phyloP scores from a whole-genome alignment of 1,140 invertebrate species.

The Ectropis grisescens region DNA sequence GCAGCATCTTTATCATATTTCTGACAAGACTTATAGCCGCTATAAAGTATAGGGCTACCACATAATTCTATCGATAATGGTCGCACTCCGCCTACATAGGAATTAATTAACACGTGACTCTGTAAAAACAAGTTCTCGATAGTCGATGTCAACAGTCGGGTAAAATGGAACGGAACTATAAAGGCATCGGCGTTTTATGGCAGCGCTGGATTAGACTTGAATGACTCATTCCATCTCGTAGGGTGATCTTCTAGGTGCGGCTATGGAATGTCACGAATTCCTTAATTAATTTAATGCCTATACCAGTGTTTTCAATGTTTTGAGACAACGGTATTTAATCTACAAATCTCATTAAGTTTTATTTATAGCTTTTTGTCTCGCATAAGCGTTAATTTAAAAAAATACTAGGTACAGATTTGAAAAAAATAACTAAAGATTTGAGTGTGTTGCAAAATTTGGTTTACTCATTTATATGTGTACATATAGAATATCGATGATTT shows the following conservation, averaged over 20 bases:
- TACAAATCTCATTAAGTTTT: too few relatives aligned
- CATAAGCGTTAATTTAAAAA: too few relatives aligned
- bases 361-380: too few relatives aligned
- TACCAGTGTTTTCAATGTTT: too few relatives aligned
- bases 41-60: slow-evolving; percentile 54
- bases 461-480: too few relatives aligned
- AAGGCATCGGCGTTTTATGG: slow-evolving; percentile 32
- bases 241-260: slow-evolving; percentile 18
- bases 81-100: slow-evolving; percentile 49
- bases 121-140: slow-evolving; percentile 44
- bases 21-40: slow-evolving; percentile 24
- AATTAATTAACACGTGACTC: slow-evolving; percentile 62
- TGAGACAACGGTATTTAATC: too few relatives aligned
- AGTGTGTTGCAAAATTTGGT: too few relatives aligned
- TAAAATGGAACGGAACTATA: slow-evolving; percentile 44
- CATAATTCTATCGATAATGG: slow-evolving; percentile 54
- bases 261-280: slow-evolving; percentile 6
- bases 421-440: too few relatives aligned
- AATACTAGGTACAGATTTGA: too few relatives aligned
- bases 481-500: too few relatives aligned
- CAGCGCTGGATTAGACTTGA: slow-evolving; percentile 26
- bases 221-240: slow-evolving; percentile 39
- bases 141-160: slow-evolving; percentile 38
- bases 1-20: slow-evolving; percentile 30
- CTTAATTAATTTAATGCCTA: slow-evolving; percentile 14